phyloP scores from a whole-genome alignment of 2,113 vertebrate genomes.

The crab-eating macaque (Macaca fascicularis) region DNA sequence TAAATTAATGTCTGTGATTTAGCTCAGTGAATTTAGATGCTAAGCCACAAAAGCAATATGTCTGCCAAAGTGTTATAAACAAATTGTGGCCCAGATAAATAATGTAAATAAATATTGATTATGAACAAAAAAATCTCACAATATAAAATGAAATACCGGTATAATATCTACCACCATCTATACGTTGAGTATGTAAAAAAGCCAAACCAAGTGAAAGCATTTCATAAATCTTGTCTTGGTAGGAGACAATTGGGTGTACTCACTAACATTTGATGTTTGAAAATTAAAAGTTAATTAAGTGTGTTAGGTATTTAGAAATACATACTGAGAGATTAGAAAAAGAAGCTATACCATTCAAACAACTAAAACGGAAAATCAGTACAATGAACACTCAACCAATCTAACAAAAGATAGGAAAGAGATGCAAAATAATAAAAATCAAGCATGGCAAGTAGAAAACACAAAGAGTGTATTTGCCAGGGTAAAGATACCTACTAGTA shows the following conservation, averaged over 20 bases:
- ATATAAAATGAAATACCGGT: not conserved
- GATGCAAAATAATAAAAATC: not conserved
- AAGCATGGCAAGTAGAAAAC: not conserved
- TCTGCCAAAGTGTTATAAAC: not conserved
- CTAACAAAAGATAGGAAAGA: not conserved
- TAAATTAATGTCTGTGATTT: not conserved
- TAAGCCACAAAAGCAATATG: not conserved
- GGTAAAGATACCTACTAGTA: not conserved
- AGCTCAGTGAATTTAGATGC: not conserved
- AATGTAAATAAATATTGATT: not conserved
- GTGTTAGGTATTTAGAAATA: not conserved
- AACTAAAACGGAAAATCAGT: not conserved
- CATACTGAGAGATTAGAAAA: not conserved
- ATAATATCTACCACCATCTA: not conserved
- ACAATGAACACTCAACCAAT: not conserved
- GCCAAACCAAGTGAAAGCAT: not conserved
- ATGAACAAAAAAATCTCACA: not conserved
- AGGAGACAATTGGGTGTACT: not conserved
- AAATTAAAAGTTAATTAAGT: not conserved
- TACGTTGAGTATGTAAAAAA: not conserved
- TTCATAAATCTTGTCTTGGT: not conserved
- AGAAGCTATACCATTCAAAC: not conserved
- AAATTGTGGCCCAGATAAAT: not conserved
- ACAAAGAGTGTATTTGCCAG: not conserved
- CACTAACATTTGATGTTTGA: constrained; percentile 24